Percentiles rank a stretch among this genome's conserved stretches.
These are phyloP conservation scores for Alouatta palliata DNA, from an alignment of 2,113 vertebrate genomes.

Conservation along the genomic window DNA sequence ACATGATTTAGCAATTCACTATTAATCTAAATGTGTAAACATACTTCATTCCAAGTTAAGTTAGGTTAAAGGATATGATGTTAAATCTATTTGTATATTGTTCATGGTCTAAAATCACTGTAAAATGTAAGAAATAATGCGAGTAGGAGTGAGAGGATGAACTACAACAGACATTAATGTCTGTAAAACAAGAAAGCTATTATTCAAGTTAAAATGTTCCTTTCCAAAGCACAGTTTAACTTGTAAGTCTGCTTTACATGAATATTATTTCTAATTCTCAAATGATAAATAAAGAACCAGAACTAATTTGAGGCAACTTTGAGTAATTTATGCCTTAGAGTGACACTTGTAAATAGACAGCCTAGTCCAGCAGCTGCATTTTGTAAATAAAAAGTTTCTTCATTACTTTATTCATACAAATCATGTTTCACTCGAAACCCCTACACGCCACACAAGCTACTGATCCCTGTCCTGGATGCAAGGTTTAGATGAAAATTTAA, in stretches of 20 bases:
- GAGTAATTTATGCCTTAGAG: background rate
- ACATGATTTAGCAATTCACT: background rate
- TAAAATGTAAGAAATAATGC: background rate
- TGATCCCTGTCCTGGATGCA: background rate
- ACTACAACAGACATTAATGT: background rate
- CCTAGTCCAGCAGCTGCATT: background rate
- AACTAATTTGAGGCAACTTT: background rate
- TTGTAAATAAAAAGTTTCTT: background rate
- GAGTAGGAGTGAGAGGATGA: background rate
- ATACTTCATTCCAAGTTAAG: background rate
- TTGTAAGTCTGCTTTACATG: background rate
- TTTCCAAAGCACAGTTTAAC: background rate
- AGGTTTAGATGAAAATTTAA: background rate
- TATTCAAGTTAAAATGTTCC: conserved; percentile 9
- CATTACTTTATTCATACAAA: conserved; percentile 34
- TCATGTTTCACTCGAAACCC: background rate
- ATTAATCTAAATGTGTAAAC: background rate
- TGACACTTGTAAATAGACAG: background rate
- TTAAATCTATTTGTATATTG: background rate
- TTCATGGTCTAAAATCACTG: background rate
- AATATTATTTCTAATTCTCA: conserved; percentile 12
- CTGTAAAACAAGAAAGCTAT: background rate
- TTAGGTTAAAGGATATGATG: background rate
- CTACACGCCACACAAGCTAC: background rate
- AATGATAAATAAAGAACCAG: conserved; percentile 6